Conservation (phyloP, 2,888 invertebrate genomes). For the Caenorhabditis afra region DNA sequence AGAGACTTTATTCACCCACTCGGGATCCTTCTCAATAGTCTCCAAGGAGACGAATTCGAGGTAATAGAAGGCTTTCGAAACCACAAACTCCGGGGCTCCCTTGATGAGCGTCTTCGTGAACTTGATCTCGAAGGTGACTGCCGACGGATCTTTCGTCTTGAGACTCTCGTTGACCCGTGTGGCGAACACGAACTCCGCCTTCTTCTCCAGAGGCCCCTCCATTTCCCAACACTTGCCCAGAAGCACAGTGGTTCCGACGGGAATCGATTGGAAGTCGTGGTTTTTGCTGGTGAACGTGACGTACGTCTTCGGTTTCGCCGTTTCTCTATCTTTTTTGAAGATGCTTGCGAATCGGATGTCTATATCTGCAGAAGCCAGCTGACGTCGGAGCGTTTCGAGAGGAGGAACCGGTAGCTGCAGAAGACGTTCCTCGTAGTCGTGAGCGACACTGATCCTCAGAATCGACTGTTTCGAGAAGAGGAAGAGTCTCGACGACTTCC, state of each 20-base stretch:
- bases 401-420: neutral
- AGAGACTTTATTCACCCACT: neutral
- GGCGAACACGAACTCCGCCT: constrained; percentile 31
- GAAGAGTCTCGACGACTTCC: neutral
- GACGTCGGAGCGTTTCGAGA: constrained; percentile 1
- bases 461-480: constrained; percentile 1
- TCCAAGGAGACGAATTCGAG: constrained; percentile 17
- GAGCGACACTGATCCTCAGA: constrained; percentile 24
- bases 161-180: neutral
- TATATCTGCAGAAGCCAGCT: neutral
- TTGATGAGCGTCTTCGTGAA: constrained; percentile 3
- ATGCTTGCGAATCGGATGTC: constrained; percentile 2
- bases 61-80: constrained; percentile 25
- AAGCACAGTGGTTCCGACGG: neutral
- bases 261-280: constrained; percentile 1
- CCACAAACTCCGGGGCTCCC: neutral
- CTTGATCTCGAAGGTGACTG: constrained; percentile 13
- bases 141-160: neutral
- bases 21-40: neutral
- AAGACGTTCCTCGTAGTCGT: constrained; percentile 13
- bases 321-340: neutral
- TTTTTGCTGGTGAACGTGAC: constrained; percentile 14
- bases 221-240: constrained; percentile 32
- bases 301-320: neutral
- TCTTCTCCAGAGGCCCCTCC: constrained; percentile 7